Evolutionary conservation across 1,140 invertebrate genomes (phyloP), one percentile per base, ranked within the genome.

Genomic region (Nebria ingens): DNA sequence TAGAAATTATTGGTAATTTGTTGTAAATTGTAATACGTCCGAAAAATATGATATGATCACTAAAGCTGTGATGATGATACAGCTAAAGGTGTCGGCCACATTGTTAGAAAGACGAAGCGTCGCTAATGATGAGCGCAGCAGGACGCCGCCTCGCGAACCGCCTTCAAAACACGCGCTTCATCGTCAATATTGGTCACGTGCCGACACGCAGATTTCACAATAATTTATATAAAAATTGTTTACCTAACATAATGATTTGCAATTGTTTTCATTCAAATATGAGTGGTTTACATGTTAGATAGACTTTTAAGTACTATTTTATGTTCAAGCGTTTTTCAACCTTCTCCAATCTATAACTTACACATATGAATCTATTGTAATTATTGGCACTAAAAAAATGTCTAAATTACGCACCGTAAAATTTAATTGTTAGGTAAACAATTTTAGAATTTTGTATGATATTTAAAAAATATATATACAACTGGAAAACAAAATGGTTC

Each of bases 191-290:
- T 34, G 25, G 25, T 34, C 25, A 34, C 25, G 25, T 34, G 25
- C 25, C 25, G n/a, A n/a, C 25, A 34, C 25, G 6, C 25, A n/a
- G 25, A n/a, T 34, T n/a, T 34, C 25, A n/a, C 6, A n/a, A 34
- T 9, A 34, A 9, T 9, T 34, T 34, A 34, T 34, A 9, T 9
- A 34, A 34, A 6, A 34, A 34, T 9, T 34, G 25, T n/a, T 34
- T 34, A 9, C n/a, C n/a, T n/a, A n/a, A n/a, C 38, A 71, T 51
- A 1, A 61, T 59, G 55, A 69, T 67, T 67, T 70, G 61, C 13
- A 67, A 67, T 34, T 34, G 6, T 34, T 34, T 34, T 6, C 25
- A 34, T 34, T 34, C 6, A 34, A 34, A 34, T 34, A 34, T 34
- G 25, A 34, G 25, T n/a, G n/a, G 25, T 34, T 34, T 34, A 34